A percentile compares a stretch with the other conserved stretches of the same genome.
These are phyloP conservation scores for Bradypodion ventrale DNA, from an alignment of 2,797 vertebrate species.

Conservation along the genomic window DNA sequence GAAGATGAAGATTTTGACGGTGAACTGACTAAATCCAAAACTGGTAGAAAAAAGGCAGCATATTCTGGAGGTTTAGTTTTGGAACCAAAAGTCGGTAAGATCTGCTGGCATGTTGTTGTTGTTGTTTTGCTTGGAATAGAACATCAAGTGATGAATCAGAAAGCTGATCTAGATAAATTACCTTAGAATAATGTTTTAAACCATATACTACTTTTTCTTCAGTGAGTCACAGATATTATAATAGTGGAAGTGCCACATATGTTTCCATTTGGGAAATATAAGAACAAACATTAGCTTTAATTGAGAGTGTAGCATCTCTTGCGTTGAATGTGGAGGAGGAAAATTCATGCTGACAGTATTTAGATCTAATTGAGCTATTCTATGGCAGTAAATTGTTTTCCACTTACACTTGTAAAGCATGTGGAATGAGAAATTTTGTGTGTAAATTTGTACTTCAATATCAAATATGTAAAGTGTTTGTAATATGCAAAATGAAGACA, in stretches of 20 bases:
- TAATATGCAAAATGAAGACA: neutral
- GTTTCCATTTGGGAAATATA: conserved; percentile 1
- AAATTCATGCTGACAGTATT: neutral
- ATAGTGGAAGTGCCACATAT: neutral
- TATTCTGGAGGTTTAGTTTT: conserved; percentile 96
- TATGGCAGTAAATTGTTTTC: neutral
- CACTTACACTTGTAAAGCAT: neutral
- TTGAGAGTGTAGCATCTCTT: neutral
- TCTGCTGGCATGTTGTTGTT: conserved; percentile 39
- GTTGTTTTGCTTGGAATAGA: conserved; percentile 31
- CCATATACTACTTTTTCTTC: neutral
- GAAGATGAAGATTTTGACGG: conserved; percentile 86
- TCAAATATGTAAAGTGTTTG: conserved; percentile 10
- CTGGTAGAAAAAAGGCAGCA: conserved; percentile 90
- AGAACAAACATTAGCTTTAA: neutral
- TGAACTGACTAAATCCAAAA: conserved; percentile 84
- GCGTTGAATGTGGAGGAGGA: neutral
- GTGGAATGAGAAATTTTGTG: conserved; percentile 1
- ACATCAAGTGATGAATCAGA: conserved; percentile 37
- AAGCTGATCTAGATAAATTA: conserved; percentile 22
- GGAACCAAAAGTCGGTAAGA: conserved; percentile 98
- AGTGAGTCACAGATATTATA: neutral
- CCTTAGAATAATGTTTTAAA: neutral
- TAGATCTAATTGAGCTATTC: conserved; percentile 18
- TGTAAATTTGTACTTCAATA: conserved; percentile 17